Evolutionary conservation across 1,140 invertebrate genomes (phyloP).

Genomic region (Brachionus rubens): DNA sequence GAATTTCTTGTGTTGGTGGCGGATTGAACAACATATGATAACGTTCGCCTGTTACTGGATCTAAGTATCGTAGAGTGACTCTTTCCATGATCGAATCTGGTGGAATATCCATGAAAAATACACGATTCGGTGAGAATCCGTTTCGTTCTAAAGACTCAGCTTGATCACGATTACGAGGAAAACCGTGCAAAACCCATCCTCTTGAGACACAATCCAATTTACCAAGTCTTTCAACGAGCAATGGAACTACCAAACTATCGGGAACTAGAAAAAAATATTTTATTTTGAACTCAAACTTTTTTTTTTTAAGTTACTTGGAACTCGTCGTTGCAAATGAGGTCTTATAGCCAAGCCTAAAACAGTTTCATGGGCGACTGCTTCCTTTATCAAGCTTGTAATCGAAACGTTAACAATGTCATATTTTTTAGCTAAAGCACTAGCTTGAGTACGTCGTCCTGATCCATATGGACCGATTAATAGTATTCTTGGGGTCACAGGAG

Average conservation of each 20-base stretch:
- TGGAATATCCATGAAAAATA: constrained; percentile 60
- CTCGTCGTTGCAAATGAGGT: constrained; percentile 54
- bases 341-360: constrained; percentile 55
- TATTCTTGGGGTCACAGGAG: constrained; percentile 58
- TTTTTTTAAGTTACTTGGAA: constrained; percentile 51
- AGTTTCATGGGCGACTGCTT: constrained; percentile 57
- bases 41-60: constrained; percentile 58
- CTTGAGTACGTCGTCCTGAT: constrained; percentile 57
- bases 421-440: constrained; percentile 57
- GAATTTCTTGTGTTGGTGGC: constrained; percentile 56
- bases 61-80: constrained; percentile 54
- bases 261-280: constrained; percentile 51
- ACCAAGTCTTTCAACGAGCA: constrained; percentile 55
- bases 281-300: neutral
- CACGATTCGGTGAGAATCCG: constrained; percentile 58
- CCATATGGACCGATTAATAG: constrained; percentile 59
- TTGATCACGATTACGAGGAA: constrained; percentile 56
- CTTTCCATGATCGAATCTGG: constrained; percentile 59
- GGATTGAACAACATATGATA: constrained; percentile 61
- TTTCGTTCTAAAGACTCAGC: constrained; percentile 55
- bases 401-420: constrained; percentile 60
- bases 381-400: constrained; percentile 57
- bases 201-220: constrained; percentile 58
- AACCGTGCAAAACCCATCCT: constrained; percentile 61
- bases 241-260: constrained; percentile 56